These are phyloP conservation scores for Blomia tropicalis DNA, from an alignment of 2,888 invertebrate genomes.

Conservation along the genomic window DNA sequence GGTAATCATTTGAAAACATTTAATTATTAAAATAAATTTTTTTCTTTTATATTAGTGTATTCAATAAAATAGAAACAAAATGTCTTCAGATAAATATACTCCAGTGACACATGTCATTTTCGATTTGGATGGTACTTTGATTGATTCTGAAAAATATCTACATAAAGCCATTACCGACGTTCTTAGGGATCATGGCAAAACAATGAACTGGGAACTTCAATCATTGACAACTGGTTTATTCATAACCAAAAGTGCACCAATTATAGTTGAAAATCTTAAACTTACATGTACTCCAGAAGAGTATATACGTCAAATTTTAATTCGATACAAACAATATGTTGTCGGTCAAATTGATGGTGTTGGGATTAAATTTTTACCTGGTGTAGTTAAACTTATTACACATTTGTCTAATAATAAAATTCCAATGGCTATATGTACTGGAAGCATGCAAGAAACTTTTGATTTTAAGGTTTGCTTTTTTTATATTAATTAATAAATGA, in stretches of 20 bases:
- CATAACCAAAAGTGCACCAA: slow-evolving; percentile 29
- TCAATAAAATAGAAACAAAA: too few relatives aligned
- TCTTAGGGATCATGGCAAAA: slow-evolving; percentile 8
- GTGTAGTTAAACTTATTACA: slow-evolving; percentile 58
- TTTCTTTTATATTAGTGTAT: too few relatives aligned
- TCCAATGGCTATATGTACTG: slow-evolving; percentile 72
- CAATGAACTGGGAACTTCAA: not conserved
- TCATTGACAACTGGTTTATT: slow-evolving; percentile 19
- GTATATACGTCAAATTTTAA: slow-evolving; percentile 43
- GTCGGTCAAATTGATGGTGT: not conserved
- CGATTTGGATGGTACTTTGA: slow-evolving; percentile 21
- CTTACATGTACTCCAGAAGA: slow-evolving; percentile 51
- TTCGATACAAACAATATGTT: slow-evolving; percentile 42
- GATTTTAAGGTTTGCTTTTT: slow-evolving; percentile 51
- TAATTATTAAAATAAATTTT: too few relatives aligned
- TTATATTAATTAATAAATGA: too few relatives aligned
- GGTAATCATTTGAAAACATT: too few relatives aligned
- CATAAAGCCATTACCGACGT: slow-evolving; percentile 13
- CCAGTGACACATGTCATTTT: slow-evolving; percentile 24
- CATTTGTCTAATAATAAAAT: slow-evolving; percentile 57
- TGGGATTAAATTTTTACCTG: slow-evolving; percentile 47
- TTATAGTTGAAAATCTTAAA: slow-evolving; percentile 41
- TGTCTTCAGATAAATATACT: not conserved
- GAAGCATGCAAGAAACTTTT: slow-evolving; percentile 56
- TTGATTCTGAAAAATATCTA: slow-evolving; percentile 20